Conservation (phyloP, 92 coral and sea anemone species). For the Epizoanthus illoricatus region DNA sequence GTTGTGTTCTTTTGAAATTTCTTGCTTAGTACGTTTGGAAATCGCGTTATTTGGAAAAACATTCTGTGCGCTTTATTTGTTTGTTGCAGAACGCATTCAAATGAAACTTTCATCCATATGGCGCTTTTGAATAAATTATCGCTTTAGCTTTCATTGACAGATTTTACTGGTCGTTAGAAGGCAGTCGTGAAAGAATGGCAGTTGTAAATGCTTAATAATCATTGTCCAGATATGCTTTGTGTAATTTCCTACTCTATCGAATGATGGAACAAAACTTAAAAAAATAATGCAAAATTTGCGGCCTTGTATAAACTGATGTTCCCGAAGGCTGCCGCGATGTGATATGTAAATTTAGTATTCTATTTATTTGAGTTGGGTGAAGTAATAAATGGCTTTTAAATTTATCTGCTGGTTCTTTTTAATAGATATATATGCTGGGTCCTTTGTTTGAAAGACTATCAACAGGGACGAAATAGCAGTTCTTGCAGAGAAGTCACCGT, state of each 20-base stretch:
- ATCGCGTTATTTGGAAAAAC: conserved; percentile 37
- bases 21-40: not conserved
- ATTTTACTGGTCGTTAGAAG: conserved; percentile 45
- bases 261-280: conserved; percentile 4
- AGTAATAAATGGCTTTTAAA: conserved; percentile 38
- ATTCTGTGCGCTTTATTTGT: conserved; percentile 32
- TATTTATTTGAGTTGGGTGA: not conserved
- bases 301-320: conserved; percentile 6
- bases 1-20: not conserved
- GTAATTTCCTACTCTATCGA: conserved; percentile 10
- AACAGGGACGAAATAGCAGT: conserved; percentile 17
- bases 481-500: conserved; percentile 1
- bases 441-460: conserved; percentile 31
- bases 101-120: conserved; percentile 45
- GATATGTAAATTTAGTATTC: conserved; percentile 23
- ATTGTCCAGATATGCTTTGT: conserved; percentile 32
- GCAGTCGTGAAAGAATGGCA: conserved; percentile 38
- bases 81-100: conserved; percentile 41
- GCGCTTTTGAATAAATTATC: conserved; percentile 47
- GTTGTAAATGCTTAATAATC: conserved; percentile 38
- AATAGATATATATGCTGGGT: conserved; percentile 28
- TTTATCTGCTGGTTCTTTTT: conserved; percentile 39
- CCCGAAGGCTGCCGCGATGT: conserved; percentile 20
- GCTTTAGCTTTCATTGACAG: conserved; percentile 39
- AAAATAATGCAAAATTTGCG: conserved; percentile 14